Conservation (phyloP, 2,797 vertebrate species). For the Chloroceryle amazona region DNA sequence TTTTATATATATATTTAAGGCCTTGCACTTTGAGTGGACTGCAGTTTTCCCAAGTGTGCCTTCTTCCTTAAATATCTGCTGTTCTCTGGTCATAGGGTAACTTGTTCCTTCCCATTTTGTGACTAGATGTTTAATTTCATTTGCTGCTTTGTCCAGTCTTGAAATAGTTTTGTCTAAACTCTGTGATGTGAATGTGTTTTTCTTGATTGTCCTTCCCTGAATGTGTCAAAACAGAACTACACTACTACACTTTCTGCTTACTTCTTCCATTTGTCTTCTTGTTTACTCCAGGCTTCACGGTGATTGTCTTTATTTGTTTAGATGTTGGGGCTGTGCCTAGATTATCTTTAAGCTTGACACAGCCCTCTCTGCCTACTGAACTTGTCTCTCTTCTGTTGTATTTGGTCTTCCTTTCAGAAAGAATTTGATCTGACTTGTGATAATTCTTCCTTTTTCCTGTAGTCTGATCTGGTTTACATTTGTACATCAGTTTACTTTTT, state of each 20-base stretch:
- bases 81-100: not conserved
- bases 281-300: not conserved
- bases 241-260: not conserved
- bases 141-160: not conserved
- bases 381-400: not conserved
- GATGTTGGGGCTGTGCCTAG: not conserved
- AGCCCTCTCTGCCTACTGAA: not conserved
- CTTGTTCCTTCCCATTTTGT: not conserved
- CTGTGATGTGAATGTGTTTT: not conserved
- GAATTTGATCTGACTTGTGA: not conserved
- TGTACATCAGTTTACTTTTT: not conserved
- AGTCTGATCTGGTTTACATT: slow-evolving; percentile 15
- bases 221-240: not conserved
- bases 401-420: not conserved
- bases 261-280: not conserved
- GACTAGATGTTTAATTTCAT: not conserved
- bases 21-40: not conserved
- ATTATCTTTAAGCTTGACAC: not conserved
- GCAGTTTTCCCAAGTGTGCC: not conserved
- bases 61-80: not conserved
- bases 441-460: slow-evolving; percentile 10
- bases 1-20: not conserved
- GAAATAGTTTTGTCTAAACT: not conserved
- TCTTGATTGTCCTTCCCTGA: not conserved
- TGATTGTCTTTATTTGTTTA: not conserved